phyloP scores from a whole-genome alignment of 2,888 invertebrate species.

The Margaritifera margaritifera region DNA sequence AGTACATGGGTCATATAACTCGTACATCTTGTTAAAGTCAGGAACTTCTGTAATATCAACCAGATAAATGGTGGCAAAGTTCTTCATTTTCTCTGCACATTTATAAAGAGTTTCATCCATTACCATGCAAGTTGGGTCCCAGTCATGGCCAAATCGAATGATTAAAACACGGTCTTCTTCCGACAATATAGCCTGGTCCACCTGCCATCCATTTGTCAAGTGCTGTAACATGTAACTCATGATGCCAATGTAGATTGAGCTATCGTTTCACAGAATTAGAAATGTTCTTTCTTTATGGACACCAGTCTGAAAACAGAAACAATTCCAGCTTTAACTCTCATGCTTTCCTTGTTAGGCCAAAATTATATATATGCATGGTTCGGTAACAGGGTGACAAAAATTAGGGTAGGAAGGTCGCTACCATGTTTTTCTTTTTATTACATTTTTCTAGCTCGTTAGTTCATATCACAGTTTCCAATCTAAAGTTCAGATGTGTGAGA shows the following conservation, averaged over 20 bases:
- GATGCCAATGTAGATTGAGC: slow-evolving; percentile 11
- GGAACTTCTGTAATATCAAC: slow-evolving; percentile 99
- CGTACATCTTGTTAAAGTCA: slow-evolving; percentile 98
- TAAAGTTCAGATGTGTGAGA: too few species aligned
- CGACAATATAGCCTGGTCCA: slow-evolving; percentile 98
- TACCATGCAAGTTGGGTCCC: slow-evolving; percentile 99
- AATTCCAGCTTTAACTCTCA: too few species aligned
- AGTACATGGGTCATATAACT: slow-evolving; percentile 95
- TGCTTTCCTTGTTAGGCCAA: too few species aligned
- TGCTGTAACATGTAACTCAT: slow-evolving; percentile 99
- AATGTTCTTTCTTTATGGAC: too few species aligned
- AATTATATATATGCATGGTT: too few species aligned
- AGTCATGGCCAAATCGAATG: slow-evolving; percentile 98
- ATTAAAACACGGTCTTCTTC: slow-evolving; percentile 99
- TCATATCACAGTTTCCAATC: too few species aligned
- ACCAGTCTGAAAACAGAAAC: too few species aligned
- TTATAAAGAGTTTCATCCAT: slow-evolving; percentile 88
- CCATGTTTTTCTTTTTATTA: too few species aligned
- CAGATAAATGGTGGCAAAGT: slow-evolving; percentile 97
- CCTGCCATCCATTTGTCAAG: slow-evolving; percentile 99
- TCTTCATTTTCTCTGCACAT: slow-evolving; percentile 85
- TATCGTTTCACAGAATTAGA: too few species aligned
- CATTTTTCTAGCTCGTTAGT: too few species aligned
- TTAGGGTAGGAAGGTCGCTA: too few species aligned
- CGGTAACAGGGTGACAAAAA: too few species aligned